phyloP scores from a whole-genome alignment of 1,140 invertebrate species.

The Rhopalosiphum padi region DNA sequence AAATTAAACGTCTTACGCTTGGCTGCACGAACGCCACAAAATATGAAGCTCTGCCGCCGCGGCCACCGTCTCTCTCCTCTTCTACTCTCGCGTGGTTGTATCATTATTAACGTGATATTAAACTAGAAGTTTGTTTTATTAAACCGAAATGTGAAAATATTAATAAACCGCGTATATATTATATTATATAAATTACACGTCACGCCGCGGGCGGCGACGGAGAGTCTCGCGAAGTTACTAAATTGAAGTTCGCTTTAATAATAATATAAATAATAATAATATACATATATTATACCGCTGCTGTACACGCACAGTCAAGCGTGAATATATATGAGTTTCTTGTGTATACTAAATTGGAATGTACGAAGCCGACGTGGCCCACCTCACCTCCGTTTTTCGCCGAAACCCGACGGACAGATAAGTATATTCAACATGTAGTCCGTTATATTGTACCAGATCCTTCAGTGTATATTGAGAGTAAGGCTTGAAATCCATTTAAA shows the following conservation, averaged over 20 bases:
- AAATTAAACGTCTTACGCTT: neutral
- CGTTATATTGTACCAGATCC: neutral
- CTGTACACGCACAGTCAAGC: neutral
- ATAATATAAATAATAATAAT: slow-evolving; percentile 2
- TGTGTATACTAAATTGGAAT: slow-evolving; percentile 13
- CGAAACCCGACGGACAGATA: neutral
- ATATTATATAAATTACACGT: slow-evolving; percentile 14
- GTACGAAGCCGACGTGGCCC: neutral
- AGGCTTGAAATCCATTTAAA: neutral
- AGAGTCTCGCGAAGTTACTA: neutral
- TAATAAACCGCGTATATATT: neutral
- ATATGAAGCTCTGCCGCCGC: neutral
- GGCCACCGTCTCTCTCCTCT: neutral
- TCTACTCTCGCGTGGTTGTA: neutral
- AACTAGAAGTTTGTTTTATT: slow-evolving; percentile 33
- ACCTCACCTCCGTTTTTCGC: neutral
- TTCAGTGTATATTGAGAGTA: neutral
- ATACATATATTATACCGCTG: neutral
- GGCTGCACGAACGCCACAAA: neutral
- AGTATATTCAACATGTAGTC: neutral
- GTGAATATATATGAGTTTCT: neutral
- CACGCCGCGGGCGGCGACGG: neutral
- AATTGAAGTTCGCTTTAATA: slow-evolving; percentile 10
- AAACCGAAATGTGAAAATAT: slow-evolving; percentile 24
- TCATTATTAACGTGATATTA: neutral